Base-by-base conservation (phyloP, 1,140 invertebrate genomes). In the Papilio dardanus region DNA sequence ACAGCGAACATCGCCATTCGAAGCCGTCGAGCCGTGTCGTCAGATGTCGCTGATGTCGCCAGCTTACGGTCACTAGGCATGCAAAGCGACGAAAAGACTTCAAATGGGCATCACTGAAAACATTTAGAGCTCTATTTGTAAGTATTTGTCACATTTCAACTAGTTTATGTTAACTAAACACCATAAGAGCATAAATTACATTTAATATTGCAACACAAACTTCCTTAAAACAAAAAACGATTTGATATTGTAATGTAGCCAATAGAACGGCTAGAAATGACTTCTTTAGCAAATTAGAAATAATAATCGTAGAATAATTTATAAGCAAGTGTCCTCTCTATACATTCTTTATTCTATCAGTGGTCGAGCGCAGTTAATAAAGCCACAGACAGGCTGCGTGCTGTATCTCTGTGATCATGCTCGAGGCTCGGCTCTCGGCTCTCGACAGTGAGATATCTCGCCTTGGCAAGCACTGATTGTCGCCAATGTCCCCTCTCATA, bases 361-460 rank as follows among this genome's bases (percentile, higher is more conserved):
- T 16, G 42, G 42, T 54, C 21, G 19, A 54, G 8, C 8, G 50
- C 50, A 54, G 50, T 54, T 24, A 24, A 54, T 54, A 54, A 54
- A 54, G 50, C 50, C 50, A 54, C 50, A 54, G 50, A 54, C 50
- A 24, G 50, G 50, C 50, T 21, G 21, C 50, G 50, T 54, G 50
- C 19, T 28, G 10, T 54, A 54, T 54, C 50, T 24, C 50, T 12
- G 21, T 21, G 19, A 54, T 54, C 42, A 46, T n/a, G 42, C 42
- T 46, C n/a, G 4, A 46, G 42, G 42, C 42, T 46, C 42, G 5
- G 4, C 42, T 16, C 42, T 46, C 42, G 6, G 19, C 42, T 19
- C n/a, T n/a, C n/a, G 19, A 46, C 42, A 46, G 42, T 7, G 42
- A n/a, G 42, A n/a, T 46, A 46, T 46, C 42, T 46, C 42, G 19